phyloP scores from a whole-genome alignment of 2,113 vertebrate genomes.

The Cyanocitta stelleri region DNA sequence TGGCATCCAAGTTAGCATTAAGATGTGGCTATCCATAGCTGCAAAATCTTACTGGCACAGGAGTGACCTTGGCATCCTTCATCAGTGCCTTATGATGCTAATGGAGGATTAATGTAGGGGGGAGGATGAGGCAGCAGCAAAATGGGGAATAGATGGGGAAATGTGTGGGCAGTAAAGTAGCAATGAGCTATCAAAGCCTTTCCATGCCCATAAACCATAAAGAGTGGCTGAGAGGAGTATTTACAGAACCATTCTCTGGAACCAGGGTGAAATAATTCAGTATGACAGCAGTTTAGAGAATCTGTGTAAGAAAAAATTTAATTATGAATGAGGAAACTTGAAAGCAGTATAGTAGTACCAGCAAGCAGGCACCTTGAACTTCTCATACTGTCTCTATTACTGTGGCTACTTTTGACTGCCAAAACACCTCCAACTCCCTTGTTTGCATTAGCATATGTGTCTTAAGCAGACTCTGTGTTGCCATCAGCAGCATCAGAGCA shows the following conservation, averaged over 20 bases:
- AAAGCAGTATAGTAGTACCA: background rate
- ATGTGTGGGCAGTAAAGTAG: conserved; percentile 13
- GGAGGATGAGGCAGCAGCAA: background rate
- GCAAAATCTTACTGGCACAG: background rate
- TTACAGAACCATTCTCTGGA: conserved; percentile 13
- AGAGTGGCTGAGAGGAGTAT: background rate
- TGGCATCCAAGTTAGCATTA: background rate
- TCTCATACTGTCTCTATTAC: background rate
- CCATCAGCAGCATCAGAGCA: background rate
- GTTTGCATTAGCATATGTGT: background rate
- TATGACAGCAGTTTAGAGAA: background rate
- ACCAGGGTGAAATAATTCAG: conserved; percentile 16
- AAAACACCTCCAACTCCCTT: background rate
- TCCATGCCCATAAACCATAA: background rate
- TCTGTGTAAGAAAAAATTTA: background rate
- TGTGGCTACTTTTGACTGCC: background rate
- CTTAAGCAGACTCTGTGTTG: background rate
- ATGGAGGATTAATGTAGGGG: background rate
- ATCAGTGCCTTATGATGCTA: background rate
- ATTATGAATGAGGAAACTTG: background rate
- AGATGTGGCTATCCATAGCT: background rate
- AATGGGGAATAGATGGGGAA: background rate
- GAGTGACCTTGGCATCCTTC: conserved; percentile 36
- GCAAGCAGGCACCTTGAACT: background rate
- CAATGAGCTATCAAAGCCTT: background rate